Evolutionary conservation across 2,888 invertebrate genomes (phyloP).

Genomic region (Rotaria socialis): DNA sequence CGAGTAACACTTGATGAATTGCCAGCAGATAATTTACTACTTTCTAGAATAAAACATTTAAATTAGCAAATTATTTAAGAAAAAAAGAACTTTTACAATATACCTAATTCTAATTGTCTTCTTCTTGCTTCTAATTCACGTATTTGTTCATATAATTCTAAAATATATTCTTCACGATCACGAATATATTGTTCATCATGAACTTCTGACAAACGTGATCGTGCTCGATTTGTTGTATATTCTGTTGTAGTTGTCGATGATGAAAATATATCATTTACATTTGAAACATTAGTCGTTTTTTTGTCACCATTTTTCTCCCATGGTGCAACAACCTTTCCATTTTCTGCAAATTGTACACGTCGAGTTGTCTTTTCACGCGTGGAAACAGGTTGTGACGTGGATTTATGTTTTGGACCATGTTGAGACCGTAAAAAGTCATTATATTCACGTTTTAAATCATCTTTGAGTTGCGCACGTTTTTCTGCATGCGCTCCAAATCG

Average conservation of each 20-base stretch:
- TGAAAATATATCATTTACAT: not conserved
- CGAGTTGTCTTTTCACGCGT: not conserved
- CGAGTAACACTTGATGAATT: not conserved
- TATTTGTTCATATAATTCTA: slow-evolving; percentile 5
- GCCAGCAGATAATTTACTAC: not conserved
- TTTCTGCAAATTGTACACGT: not conserved
- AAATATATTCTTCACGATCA: slow-evolving; percentile 19
- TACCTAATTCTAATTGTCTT: not conserved
- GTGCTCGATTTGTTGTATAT: not conserved
- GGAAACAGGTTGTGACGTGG: not conserved
- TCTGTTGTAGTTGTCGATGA: not conserved
- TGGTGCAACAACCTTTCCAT: too few relatives aligned
- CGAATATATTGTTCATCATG: not conserved
- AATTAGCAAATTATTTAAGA: not conserved
- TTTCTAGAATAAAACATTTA: not conserved
- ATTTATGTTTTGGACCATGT: not conserved
- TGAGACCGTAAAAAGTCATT: not conserved
- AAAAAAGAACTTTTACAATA: not conserved
- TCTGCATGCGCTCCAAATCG: not conserved
- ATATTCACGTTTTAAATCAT: slow-evolving; percentile 14
- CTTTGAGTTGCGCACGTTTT: not conserved
- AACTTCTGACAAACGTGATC: not conserved
- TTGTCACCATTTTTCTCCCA: too few relatives aligned
- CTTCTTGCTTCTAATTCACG: not conserved
- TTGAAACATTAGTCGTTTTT: not conserved